Base-by-base conservation (phyloP, 2,888 invertebrate genomes). In the Beris morrisii region DNA sequence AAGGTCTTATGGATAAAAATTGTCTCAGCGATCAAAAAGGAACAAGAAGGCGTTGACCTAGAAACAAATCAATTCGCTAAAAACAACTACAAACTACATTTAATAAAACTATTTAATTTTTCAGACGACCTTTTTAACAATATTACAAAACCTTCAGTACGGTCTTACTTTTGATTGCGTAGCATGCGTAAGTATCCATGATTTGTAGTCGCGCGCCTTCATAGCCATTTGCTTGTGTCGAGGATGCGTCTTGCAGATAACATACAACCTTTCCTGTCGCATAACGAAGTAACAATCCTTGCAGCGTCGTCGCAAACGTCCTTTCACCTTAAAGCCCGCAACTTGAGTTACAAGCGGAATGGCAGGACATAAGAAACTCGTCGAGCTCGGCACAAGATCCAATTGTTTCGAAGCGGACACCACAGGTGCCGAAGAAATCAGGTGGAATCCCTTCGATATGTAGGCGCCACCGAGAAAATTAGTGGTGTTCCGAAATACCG, bases 221-320 rank as follows among this genome's bases (percentile, higher is more conserved):
- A 88, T 88, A 13, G 87, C 81, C 86, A 88, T 89, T 80, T 93
- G 93, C 75, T 94, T 94, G 76, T 95, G 94, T 45, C 93, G 85
- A 28, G 88, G 88, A 75, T 87, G 87, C 32, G 87, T 87, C 65
- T 87, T 88, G 73, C 94, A 95, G 71, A 90, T 85, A 50, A 91
- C 86, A 77, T 87, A 90, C 72, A 86, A 75, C 67, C 90, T 84
- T 71, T 88, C 85, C 72, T 90, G 83, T 65, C 89, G 81, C 52
- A 84, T 81, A 11, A 91, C 88, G 74, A 89, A 84, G 73, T 88
- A 90, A 76, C 95, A 95, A 73, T 89, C 88, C 77, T 88, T 88
- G 75, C 95, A 95, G 48, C 94, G 86, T 64, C 86, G 83, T 66
- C 83, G 84, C 38, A 92, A 81, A 13, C 78, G 77, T 5, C 89